Evolutionary conservation across 92 coral and sea anemone genomes (phyloP).

Genomic region (Hydrozoanthus gracilis): DNA sequence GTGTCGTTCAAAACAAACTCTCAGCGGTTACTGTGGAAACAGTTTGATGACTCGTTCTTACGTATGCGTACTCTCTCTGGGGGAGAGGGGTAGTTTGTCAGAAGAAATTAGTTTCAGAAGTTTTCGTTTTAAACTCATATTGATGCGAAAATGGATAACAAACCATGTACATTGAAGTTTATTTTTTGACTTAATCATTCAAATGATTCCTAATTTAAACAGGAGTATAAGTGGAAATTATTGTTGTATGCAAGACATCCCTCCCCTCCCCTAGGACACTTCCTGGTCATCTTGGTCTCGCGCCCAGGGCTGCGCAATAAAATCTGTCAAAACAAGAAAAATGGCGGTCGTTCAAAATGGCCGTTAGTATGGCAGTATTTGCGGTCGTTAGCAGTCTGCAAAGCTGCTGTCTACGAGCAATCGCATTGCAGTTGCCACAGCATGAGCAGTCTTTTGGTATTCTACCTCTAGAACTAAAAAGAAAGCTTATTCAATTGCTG

Average conservation of each 20-base stretch:
- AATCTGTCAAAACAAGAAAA: not conserved
- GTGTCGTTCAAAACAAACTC: conserved; percentile 14
- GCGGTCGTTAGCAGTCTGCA: conserved; percentile 74
- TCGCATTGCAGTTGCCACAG: conserved; percentile 72
- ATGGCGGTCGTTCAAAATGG: conserved; percentile 72
- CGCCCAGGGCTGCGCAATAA: conserved; percentile 16
- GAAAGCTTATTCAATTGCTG: conserved; percentile 72
- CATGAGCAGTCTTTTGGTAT: conserved; percentile 72
- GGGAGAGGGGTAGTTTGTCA: too few relatives aligned
- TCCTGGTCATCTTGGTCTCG: not conserved
- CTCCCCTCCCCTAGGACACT: not conserved
- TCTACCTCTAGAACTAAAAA: conserved; percentile 82
- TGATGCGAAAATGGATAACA: too few relatives aligned
- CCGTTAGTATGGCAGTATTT: conserved; percentile 56
- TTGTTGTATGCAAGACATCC: not conserved
- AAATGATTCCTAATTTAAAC: too few relatives aligned
- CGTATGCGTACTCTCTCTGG: too few relatives aligned
- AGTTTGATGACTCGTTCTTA: conserved; percentile 12
- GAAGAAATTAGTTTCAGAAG: too few relatives aligned
- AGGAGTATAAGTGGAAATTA: not conserved
- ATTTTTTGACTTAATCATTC: too few relatives aligned
- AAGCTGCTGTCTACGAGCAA: conserved; percentile 79
- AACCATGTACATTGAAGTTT: too few relatives aligned
- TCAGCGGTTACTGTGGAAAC: conserved; percentile 20
- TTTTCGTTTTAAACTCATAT: too few relatives aligned